These are phyloP conservation scores for Eulemur coronatus DNA, from an alignment of 2,797 vertebrate species.

Conservation along the genomic window DNA sequence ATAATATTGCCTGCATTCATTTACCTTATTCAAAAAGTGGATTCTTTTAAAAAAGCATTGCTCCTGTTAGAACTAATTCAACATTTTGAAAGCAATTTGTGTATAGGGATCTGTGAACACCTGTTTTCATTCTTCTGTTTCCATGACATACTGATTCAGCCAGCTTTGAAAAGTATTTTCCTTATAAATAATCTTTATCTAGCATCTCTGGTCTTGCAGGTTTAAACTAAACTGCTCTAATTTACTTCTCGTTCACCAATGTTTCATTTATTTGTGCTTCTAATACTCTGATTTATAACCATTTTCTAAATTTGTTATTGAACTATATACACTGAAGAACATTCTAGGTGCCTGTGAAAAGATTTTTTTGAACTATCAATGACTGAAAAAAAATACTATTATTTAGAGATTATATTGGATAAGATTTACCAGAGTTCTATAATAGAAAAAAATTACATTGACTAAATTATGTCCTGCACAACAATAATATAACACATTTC, in stretches of 20 bases:
- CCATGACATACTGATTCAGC: background rate
- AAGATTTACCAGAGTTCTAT: background rate
- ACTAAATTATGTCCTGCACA: background rate
- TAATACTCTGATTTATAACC: constrained; percentile 34
- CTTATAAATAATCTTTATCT: background rate
- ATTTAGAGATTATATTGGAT: constrained; percentile 40
- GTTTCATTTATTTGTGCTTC: constrained; percentile 22
- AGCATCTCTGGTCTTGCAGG: background rate
- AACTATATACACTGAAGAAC: background rate
- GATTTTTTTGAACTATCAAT: constrained; percentile 52
- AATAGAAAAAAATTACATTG: background rate
- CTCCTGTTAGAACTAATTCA: background rate
- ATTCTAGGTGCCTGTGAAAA: background rate
- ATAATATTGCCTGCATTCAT: background rate
- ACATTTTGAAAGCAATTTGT: background rate
- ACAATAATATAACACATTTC: background rate
- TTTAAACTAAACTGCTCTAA: constrained; percentile 34
- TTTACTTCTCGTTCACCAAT: background rate
- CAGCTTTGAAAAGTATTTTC: constrained; percentile 8
- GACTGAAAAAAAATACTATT: constrained; percentile 15
- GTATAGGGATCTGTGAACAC: background rate
- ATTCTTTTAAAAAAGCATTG: background rate
- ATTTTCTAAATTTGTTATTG: constrained; percentile 44
- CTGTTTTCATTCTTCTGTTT: background rate
- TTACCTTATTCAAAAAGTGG: background rate